phyloP scores from a whole-genome alignment of 1,140 invertebrate species.

The Sweltsa coloradensis region DNA sequence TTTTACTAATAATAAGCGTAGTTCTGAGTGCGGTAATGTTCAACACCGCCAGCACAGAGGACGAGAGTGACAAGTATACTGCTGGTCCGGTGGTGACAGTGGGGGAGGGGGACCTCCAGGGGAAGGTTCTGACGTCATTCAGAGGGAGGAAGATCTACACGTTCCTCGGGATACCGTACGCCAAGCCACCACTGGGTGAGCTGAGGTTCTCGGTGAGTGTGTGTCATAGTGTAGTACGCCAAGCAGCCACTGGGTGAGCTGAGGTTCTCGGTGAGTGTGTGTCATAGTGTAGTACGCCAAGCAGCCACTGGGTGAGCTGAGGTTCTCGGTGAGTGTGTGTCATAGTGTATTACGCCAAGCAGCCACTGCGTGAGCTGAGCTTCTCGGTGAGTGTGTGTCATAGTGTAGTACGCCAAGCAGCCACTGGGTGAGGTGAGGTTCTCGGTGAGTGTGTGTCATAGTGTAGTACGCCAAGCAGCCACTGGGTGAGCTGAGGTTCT shows the following conservation, averaged over 20 bases:
- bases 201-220: constrained; percentile 16
- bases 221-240: not conserved
- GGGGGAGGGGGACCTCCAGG: not conserved
- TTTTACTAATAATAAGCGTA: too few relatives aligned
- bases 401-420: constrained; percentile 2
- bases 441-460: constrained; percentile 15
- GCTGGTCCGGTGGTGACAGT: not conserved
- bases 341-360: constrained; percentile 2
- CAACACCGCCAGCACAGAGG: too few relatives aligned
- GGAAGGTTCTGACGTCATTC: not conserved
- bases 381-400: constrained; percentile 15
- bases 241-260: not conserved
- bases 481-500: not conserved
- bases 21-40: too few relatives aligned
- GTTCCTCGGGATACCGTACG: constrained; percentile 9
- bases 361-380: not conserved
- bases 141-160: constrained; percentile 3
- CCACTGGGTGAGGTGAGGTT: constrained; percentile 2
- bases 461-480: constrained; percentile 4
- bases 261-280: constrained; percentile 15
- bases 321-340: constrained; percentile 15
- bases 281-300: constrained; percentile 2
- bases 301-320: not conserved
- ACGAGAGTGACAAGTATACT: too few relatives aligned
- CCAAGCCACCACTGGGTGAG: not conserved